Evolutionary conservation across 2,113 vertebrate species (phyloP).

Genomic region (Edolisoma coerulescens): DNA sequence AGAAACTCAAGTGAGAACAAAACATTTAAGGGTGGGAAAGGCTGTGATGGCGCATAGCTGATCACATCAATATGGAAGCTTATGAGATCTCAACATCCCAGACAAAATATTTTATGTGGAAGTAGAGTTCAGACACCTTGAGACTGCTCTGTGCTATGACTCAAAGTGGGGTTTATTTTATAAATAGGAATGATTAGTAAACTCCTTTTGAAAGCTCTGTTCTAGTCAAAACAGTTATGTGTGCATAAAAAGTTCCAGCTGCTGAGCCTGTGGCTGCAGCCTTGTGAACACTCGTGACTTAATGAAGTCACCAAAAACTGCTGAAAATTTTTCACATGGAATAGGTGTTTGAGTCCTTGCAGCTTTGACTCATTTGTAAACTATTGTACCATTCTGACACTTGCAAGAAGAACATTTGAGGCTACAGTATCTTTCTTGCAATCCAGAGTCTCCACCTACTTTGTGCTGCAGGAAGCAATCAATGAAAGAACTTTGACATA

Average conservation of each 20-base stretch:
- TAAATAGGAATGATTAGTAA: not conserved
- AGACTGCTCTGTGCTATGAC: not conserved
- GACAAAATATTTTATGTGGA: not conserved
- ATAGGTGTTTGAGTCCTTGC: not conserved
- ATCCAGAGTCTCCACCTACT: not conserved
- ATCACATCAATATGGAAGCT: not conserved
- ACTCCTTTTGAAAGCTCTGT: not conserved
- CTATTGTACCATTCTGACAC: not conserved
- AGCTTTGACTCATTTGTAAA: not conserved
- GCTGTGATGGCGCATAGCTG: not conserved
- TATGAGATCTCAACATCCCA: not conserved
- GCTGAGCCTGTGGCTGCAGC: not conserved
- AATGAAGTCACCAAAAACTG: not conserved
- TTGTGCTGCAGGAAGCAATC: not conserved
- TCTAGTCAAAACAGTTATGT: not conserved
- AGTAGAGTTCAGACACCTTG: not conserved
- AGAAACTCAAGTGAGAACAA: not conserved
- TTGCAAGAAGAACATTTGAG: not conserved
- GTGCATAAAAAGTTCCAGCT: not conserved
- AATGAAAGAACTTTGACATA: not conserved
- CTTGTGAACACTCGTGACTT: not conserved
- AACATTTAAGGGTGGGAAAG: not conserved
- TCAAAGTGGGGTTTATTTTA: not conserved
- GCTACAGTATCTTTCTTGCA: not conserved
- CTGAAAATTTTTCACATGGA: not conserved